phyloP scores from a whole-genome alignment of 2,888 invertebrate species.

The Uloborus plumipes region DNA sequence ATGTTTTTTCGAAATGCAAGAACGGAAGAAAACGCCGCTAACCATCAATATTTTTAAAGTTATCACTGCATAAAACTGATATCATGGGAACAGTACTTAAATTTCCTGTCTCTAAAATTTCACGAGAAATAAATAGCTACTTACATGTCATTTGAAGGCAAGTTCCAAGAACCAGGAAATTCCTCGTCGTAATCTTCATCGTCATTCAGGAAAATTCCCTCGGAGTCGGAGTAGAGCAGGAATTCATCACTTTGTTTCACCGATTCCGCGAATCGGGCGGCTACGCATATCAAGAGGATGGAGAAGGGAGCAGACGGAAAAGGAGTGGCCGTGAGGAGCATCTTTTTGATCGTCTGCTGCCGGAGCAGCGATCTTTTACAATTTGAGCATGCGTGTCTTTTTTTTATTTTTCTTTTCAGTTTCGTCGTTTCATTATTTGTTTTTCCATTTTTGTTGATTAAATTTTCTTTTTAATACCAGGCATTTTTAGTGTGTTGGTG shows the following conservation, averaged over 20 bases:
- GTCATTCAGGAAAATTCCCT: constrained; percentile 13
- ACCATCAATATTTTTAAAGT: no score
- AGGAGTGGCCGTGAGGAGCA: constrained; percentile 24
- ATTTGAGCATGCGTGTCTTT: constrained; percentile 24
- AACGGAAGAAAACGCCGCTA: no score
- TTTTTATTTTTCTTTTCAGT: no score
- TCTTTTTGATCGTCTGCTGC: constrained; percentile 46
- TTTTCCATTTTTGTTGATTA: no score
- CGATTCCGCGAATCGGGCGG: no score
- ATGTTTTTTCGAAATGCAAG: no score
- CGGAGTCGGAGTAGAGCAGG: constrained; percentile 2
- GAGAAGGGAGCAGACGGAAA: constrained; percentile 9
- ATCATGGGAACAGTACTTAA: neutral
- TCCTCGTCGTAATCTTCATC: constrained; percentile 50
- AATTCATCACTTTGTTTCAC: constrained; percentile 5
- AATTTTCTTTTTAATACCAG: no score
- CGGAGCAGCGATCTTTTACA: neutral
- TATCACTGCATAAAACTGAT: no score
- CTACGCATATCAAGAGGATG: neutral
- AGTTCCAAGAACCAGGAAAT: constrained; percentile 39
- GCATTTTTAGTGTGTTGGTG: no score
- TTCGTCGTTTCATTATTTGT: no score
- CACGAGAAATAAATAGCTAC: neutral
- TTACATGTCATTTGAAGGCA: constrained; percentile 42
- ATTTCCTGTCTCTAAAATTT: neutral